Evolutionary conservation across 1,140 invertebrate genomes (phyloP), one percentile per base, ranked within the genome.

Genomic region (Zaprionus tsacasi): DNA sequence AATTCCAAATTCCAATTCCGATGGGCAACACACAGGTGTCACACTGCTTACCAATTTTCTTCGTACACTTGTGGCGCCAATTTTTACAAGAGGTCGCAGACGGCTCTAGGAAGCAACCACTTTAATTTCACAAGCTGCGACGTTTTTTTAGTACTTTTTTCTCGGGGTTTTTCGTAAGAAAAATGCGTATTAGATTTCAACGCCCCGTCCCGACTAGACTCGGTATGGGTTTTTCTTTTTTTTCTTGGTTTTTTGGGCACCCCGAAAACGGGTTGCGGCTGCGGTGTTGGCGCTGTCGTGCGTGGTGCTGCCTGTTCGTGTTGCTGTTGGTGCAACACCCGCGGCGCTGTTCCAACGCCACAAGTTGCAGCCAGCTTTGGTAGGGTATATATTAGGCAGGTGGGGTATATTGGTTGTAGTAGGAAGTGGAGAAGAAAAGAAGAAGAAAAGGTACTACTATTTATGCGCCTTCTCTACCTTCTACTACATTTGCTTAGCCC

Each of bases 181-280:
- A 72, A 75, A 66, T 74, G 65, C 65, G 83, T 88, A 90, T 89
- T 90, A 79, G 57, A 90, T 89, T 90, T 89, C 85, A 65, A 59
- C 68, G 67, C 35, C 48, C 66, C 70, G 66, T 33, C 60, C 59
- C 21, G 35, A 4, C 0, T 13, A 6, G 38, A 40, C 40, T 45
- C 25, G 21, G 25, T 52, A 27, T 7, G 25, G 50, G 3, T 45
- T 45, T 25, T 52, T 56, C 12, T 57, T 21, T 13, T 45, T 45
- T 25, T 52, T 56, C 5, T 57, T 21, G 12, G 38, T 56, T 63
- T 1, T 68, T 66, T 68, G 67, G 58, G 25, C 59, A 30, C 30
- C 36, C 43, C 50, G 45, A 83, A 83, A 89, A 88, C 85, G 54
- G 64, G 85, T 85, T 89, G 21, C 21, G 21, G 21, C 38, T 13